Base-by-base conservation (phyloP, 2,888 invertebrate species). In the Eristalis arbustorum region DNA sequence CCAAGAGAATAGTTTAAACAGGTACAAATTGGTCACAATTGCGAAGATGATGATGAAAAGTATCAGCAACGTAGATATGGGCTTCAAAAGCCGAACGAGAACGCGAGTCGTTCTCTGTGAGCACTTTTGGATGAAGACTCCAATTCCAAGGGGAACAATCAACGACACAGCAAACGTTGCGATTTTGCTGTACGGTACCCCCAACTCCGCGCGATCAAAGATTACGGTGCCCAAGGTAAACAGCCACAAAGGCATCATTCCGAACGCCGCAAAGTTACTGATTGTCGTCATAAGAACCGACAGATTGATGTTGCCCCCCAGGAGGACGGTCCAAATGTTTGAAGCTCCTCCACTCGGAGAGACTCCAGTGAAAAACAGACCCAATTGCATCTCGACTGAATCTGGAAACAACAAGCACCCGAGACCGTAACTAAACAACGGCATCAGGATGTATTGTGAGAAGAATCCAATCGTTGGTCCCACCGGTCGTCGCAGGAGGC, bases 211-310 rank as follows among this genome's bases (percentile, higher is more conserved):
- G 68, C 95, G 94, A 3, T 94, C 93, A 92, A 98, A 97, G 78
- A 97, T 96, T 59, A 94, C 91, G 89, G 94, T 94, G 0, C 98
- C 98, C 61, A 98, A 94, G 0, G 98, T 97, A 91, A 98, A 97
- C 6, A 98, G 93, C 98, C 98, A 98, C 1, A 97, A 91, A 0
- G 98, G 98, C 95, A 98, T 97, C 93, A 97, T 96, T 95, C 96
- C 97, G 90, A 99, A 96, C 0, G 98, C 96, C 0, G 96, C 96
- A 5, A 98, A 92, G 2, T 98, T 98, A 83, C 98, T 96, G 75
- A 98, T 93, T 10, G 98, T 96, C 0, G 99, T 99, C 98, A 99
- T 98, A 18, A 99, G 96, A 66, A 99, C 95, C 0, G 98, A 98
- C 57, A 99, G 94, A 92, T 98, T 96, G 5, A 99, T 95, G 93